Conservation (phyloP, 2,888 invertebrate genomes). For the Crematogaster levior region DNA sequence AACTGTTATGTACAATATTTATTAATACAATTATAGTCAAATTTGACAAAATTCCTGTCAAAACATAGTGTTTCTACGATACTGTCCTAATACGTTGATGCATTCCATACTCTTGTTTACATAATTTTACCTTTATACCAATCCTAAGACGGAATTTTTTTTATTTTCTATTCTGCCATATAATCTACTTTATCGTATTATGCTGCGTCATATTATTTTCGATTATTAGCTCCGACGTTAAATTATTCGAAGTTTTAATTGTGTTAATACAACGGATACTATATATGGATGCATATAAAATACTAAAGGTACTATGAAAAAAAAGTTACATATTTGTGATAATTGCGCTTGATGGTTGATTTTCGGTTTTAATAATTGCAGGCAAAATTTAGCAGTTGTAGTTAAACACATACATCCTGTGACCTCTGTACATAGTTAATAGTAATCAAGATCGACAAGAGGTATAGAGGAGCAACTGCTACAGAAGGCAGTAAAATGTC, state of each 20-base stretch:
- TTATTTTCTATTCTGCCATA: conserved; percentile 73
- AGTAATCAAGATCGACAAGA: conserved; percentile 69
- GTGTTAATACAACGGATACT: conserved; percentile 59
- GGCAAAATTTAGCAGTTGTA: conserved; percentile 67
- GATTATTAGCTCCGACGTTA: conserved; percentile 61
- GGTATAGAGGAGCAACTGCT: conserved; percentile 73
- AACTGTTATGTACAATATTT: conserved; percentile 74
- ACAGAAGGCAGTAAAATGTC: conserved; percentile 78
- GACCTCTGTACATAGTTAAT: conserved; percentile 66
- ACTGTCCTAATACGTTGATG: conserved; percentile 63
- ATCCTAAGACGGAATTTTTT: conserved; percentile 73
- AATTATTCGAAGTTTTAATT: conserved; percentile 58
- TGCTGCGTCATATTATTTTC: conserved; percentile 68
- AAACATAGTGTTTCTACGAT: conserved; percentile 66
- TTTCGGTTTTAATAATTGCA: conserved; percentile 59
- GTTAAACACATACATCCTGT: conserved; percentile 65
- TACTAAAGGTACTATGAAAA: conserved; percentile 59
- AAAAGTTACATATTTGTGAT: conserved; percentile 61
- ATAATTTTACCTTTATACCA: conserved; percentile 68
- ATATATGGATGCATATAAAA: conserved; percentile 65
- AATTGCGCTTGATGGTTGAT: conserved; percentile 67
- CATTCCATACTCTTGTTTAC: conserved; percentile 61
- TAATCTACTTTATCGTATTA: conserved; percentile 73
- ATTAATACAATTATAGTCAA: conserved; percentile 69
- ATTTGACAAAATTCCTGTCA: conserved; percentile 70